Evolutionary conservation across 2,888 invertebrate species (phyloP), one percentile per base, ranked within the genome.

Genomic region (Myopa tessellatipennis): DNA sequence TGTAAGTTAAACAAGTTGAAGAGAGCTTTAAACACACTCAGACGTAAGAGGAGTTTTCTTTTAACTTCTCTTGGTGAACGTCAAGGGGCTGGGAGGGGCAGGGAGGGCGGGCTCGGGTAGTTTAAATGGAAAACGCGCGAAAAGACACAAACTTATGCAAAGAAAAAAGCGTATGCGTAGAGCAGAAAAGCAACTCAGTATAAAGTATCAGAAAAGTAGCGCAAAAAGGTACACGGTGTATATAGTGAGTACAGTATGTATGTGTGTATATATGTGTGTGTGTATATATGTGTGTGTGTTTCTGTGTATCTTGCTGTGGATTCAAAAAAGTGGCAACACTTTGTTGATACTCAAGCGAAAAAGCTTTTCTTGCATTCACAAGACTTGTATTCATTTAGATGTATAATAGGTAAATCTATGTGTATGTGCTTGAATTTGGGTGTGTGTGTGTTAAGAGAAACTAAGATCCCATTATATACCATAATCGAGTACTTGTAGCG

Each of bases 271-370:
- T 0, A 14, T 65, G 26, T 4, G 1, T 65, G 36, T 65, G 14
- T 65, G 14, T 0, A 14, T 65, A 8, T 4, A 4, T 65, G 36
- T 65, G 14, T 65, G 14, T 65, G 34, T 1, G 1, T 50, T 10
- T 14, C 8, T 14, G 2, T 10, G 8, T 14, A 50, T 65, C 0
- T 36, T 7, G 16, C 0, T 65, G 14, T 36, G 18, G 34, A 14
- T 65, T 26, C 26, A 65, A 65, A 12, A 63, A 34, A 5, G n/a
- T 18, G 63, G 74, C 55, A 65, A 74, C 63, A 36, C 65, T 67
- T 74, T 74, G 63, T 52, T 65, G 65, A 65, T 52, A 34, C 65
- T 65, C 65, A 65, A 12, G 36, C 26, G 74, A 40, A 65, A 74
- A 65, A 52, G 74, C 65, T 74, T 65, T 74, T 74, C 58, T 74